phyloP scores from a whole-genome alignment of 2,888 invertebrate species.

The Junonia oenone region DNA sequence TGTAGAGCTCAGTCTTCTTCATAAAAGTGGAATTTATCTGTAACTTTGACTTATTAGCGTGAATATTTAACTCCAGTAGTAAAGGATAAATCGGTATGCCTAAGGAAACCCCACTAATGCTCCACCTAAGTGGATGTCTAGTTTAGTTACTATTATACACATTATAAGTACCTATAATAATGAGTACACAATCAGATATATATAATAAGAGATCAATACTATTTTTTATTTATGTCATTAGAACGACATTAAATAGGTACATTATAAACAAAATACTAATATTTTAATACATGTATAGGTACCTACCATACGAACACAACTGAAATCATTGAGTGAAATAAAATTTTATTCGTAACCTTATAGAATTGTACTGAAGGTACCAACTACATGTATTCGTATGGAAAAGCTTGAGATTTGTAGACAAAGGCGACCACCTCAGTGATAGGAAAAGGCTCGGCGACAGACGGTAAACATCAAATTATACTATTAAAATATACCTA shows the following conservation, averaged over 20 bases:
- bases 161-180: background rate
- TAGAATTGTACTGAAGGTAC: background rate
- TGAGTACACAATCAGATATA: background rate
- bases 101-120: background rate
- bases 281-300: too few species aligned
- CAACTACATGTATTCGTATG: background rate
- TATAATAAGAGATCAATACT: background rate
- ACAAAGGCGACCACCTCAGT: slow-evolving; percentile 25
- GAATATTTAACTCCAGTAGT: background rate
- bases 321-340: too few species aligned
- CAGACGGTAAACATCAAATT: slow-evolving; percentile 5
- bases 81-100: background rate
- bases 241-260: background rate
- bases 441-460: background rate
- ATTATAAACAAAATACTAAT: too few species aligned
- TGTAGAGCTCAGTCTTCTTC: too few species aligned
- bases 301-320: too few species aligned
- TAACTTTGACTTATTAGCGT: background rate
- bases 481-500: background rate
- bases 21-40: too few species aligned
- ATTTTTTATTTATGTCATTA: background rate
- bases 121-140: background rate
- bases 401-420: slow-evolving; percentile 5
- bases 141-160: background rate
- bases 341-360: background rate